Evolutionary conservation across 2,113 vertebrate species (phyloP).

Genomic region (Opisthocomus hoazin): DNA sequence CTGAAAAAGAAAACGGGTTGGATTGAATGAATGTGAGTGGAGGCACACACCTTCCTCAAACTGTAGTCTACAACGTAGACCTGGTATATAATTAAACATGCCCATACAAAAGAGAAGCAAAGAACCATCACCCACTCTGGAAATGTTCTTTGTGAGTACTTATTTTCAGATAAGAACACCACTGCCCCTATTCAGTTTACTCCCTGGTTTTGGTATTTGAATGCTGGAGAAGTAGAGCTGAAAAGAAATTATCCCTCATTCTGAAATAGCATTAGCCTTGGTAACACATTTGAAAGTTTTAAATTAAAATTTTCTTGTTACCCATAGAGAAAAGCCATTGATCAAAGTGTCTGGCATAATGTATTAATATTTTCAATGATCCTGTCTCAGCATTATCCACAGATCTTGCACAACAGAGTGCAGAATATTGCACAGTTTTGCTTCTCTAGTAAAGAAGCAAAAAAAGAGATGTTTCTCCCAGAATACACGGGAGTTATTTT

Average conservation of each 20-base stretch:
- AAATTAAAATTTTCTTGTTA: background rate
- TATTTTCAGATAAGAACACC: background rate
- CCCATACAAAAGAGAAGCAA: background rate
- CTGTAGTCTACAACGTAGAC: background rate
- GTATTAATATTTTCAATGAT: background rate
- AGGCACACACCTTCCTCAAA: background rate
- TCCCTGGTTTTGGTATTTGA: background rate
- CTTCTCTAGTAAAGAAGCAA: background rate
- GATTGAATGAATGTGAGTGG: background rate
- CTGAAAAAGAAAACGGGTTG: background rate
- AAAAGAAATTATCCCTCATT: background rate
- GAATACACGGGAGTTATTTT: background rate
- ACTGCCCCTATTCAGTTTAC: background rate
- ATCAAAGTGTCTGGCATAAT: background rate
- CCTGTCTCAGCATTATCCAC: background rate
- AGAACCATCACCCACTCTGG: background rate
- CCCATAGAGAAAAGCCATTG: background rate
- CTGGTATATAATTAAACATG: background rate
- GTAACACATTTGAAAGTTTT: background rate
- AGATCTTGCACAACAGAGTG: background rate
- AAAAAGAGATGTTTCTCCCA: background rate
- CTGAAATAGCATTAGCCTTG: background rate
- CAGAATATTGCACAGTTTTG: background rate
- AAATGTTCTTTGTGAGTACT: background rate
- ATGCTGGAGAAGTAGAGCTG: background rate